Base-by-base conservation (phyloP, 2,888 invertebrate species). In the Cremastinae sp. region DNA sequence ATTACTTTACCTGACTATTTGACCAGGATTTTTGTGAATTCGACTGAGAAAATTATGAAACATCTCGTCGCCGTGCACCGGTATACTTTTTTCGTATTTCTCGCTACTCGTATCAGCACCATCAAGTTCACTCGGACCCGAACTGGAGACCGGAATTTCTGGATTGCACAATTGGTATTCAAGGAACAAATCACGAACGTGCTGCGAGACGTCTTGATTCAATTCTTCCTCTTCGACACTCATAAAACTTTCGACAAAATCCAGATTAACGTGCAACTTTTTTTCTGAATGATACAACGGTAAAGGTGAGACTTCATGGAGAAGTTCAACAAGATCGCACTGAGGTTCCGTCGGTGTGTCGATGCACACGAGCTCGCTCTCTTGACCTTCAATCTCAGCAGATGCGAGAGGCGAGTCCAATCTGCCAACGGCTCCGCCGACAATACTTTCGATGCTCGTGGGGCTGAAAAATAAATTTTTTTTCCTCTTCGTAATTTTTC, bases 321-420 rank as follows among this genome's bases (percentile, higher is more conserved):
- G 89, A 41, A 96, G 88, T 45, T 94, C 92, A 80, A 93, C 90
- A 62, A 96, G 90, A 89, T 96, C 94, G 74, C 92, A 92, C 82
- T 93, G 92, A 0, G 95, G 94, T 51, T 92, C 91, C 5, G 93
- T 93, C 0, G 96, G 95, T 0, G 94, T 93, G 81, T 96, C 96
- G 14, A 95, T 94, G 41, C 93, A 92, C 0, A 96, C 94, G 5
- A 95, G 92, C 84, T 95, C 95, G 0, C 94, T 94, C 84, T 96
- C 96, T 81, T 95, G 94, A 0, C 94, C 95, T 87, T 96, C 96
- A n/a, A 96, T 93, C 88, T 96, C 96, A 0, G 96, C 96, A 0
- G 93, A 94, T 3, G 95, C 93, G 51, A 91, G 91, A 0, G 92
- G 91, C 0, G 92, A 91, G 80, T 92, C 91, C 18, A 92, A 86